Percentiles rank a stretch among this genome's conserved stretches.
Evolutionary conservation across 2,888 invertebrate species (phyloP).

Genomic region (Macaria notata): DNA sequence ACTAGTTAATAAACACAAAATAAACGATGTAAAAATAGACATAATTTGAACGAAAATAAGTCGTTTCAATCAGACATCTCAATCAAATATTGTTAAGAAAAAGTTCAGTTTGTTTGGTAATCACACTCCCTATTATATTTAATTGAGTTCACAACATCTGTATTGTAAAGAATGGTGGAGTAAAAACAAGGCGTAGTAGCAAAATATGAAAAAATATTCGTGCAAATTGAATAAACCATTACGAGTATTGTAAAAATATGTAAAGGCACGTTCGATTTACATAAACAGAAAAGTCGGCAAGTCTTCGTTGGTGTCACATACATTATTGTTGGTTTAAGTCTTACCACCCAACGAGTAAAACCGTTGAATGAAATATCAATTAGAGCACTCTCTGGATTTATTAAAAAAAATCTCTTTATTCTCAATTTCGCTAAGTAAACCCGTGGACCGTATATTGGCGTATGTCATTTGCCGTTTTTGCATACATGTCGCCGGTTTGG

Average conservation of each 20-base stretch:
- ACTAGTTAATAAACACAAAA: constrained; percentile 45
- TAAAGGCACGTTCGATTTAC: constrained; percentile 46
- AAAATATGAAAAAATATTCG: constrained; percentile 32
- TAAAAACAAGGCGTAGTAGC: constrained; percentile 8
- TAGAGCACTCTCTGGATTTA: constrained; percentile 67
- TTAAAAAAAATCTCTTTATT: constrained; percentile 67
- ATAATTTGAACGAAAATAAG: constrained; percentile 67
- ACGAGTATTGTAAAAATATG: constrained; percentile 31
- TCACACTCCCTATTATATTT: constrained; percentile 60
- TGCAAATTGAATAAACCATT: constrained; percentile 38
- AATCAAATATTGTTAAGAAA: constrained; percentile 52
- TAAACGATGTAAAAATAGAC: constrained; percentile 47
- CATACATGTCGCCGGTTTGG: constrained; percentile 64
- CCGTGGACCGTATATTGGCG: constrained; percentile 58
- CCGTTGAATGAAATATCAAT: constrained; percentile 79
- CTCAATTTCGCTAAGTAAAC: constrained; percentile 77
- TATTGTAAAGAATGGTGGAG: constrained; percentile 21
- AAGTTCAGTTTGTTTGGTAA: constrained; percentile 65
- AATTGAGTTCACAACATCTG: constrained; percentile 67
- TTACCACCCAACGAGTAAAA: constrained; percentile 74
- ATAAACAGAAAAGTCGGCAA: constrained; percentile 52
- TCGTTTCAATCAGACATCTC: constrained; percentile 51
- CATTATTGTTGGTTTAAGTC: constrained; percentile 65
- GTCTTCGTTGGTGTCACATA: constrained; percentile 62
- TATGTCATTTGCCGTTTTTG: constrained; percentile 79